A percentile compares a stretch with the other conserved stretches of the same genome.
Evolutionary conservation across 2,888 invertebrate genomes (phyloP).

Genomic region (Scaptomyza reducta): DNA sequence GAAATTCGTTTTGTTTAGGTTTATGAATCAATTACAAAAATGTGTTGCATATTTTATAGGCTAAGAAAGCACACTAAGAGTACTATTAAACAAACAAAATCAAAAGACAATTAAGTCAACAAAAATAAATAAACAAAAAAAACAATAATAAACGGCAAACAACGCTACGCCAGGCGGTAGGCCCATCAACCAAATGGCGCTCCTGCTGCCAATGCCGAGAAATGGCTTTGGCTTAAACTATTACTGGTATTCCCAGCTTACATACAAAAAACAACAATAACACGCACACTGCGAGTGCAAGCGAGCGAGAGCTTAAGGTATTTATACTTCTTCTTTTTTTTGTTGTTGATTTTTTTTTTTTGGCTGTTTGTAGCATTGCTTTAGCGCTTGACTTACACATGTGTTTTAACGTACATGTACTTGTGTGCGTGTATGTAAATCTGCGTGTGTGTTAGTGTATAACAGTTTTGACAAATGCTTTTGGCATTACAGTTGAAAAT

Average conservation of each 20-base stretch:
- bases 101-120: slow-evolving; percentile 23
- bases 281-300: slow-evolving; percentile 1
- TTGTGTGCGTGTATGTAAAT: not conserved
- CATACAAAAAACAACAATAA: slow-evolving; percentile 40
- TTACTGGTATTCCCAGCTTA: slow-evolving; percentile 56
- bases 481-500: not conserved
- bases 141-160: slow-evolving; percentile 13
- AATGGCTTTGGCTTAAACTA: slow-evolving; percentile 60
- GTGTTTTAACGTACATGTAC: not conserved
- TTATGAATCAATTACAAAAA: slow-evolving; percentile 21
- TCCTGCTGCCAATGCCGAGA: slow-evolving; percentile 64
- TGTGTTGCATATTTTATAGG: slow-evolving; percentile 52
- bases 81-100: slow-evolving; percentile 2
- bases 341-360: not conserved
- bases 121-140: slow-evolving; percentile 15
- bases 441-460: not conserved
- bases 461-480: not conserved
- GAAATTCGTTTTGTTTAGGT: slow-evolving; percentile 37
- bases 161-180: slow-evolving; percentile 30
- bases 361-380: slow-evolving; percentile 5
- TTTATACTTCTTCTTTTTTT: slow-evolving; percentile 2
- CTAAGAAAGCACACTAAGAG: slow-evolving; percentile 13
- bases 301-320: slow-evolving; percentile 33
- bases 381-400: not conserved
- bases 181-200: slow-evolving; percentile 55